A percentile compares a stretch with the other conserved stretches of the same genome.
phyloP scores from a whole-genome alignment of 2,797 vertebrate species.

The Bucorvus abyssinicus region DNA sequence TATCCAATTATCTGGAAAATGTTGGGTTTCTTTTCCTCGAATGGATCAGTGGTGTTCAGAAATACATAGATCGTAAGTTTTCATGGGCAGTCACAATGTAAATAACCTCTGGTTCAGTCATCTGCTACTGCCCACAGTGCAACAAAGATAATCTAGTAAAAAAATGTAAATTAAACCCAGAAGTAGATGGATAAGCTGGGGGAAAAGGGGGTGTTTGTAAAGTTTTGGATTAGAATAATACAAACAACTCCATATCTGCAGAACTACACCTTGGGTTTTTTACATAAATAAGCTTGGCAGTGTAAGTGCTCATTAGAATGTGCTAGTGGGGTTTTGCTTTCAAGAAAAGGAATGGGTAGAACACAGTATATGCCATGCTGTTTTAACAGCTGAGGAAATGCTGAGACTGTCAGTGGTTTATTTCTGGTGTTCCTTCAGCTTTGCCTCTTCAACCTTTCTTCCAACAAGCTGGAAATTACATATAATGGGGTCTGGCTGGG shows the following conservation, averaged over 20 bases:
- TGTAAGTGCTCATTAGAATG: not conserved
- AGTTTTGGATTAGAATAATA: not conserved
- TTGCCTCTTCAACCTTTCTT: constrained; percentile 11
- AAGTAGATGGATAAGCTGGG: not conserved
- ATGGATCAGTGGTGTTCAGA: not conserved
- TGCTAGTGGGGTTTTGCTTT: not conserved
- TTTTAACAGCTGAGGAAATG: constrained; percentile 1
- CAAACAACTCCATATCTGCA: not conserved
- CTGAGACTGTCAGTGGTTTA: not conserved
- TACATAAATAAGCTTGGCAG: not conserved
- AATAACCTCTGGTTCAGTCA: not conserved
- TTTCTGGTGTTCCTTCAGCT: constrained; percentile 5
- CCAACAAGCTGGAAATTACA: not conserved
- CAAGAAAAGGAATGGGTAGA: not conserved
- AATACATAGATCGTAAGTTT: not conserved
- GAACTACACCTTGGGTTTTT: not conserved
- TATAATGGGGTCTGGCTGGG: not conserved
- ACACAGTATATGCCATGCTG: not conserved
- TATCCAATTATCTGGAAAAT: not conserved
- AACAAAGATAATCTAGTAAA: not conserved
- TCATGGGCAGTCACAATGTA: not conserved
- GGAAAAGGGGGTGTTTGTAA: not conserved
- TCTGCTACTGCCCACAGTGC: not conserved
- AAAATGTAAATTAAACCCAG: not conserved
- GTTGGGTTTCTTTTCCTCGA: not conserved